A percentile compares a stretch with the other conserved stretches of the same genome.
phyloP scores from a whole-genome alignment of 2,113 vertebrate genomes.

The Electrona antarctica region DNA sequence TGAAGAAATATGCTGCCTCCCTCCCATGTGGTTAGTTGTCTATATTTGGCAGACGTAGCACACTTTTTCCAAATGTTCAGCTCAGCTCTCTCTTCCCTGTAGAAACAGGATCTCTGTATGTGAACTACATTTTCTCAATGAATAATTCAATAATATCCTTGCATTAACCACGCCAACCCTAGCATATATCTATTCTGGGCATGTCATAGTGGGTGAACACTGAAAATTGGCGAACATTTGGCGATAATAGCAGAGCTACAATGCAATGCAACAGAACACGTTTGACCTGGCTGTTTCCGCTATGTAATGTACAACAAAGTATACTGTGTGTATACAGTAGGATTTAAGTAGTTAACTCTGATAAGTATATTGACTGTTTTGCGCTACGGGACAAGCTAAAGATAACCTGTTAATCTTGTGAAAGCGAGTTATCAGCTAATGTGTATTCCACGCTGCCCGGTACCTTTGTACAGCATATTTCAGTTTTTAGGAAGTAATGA shows the following conservation, averaged over 20 bases:
- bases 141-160: conserved; percentile 19
- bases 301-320: too few species aligned
- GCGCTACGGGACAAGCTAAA: background rate
- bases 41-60: conserved; percentile 20
- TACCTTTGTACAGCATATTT: background rate
- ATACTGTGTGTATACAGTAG: too few species aligned
- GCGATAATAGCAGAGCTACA: too few species aligned
- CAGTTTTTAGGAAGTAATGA: conserved; percentile 1
- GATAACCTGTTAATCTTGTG: background rate
- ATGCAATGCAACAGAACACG: too few species aligned
- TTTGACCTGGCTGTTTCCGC: too few species aligned
- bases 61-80: background rate
- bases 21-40: conserved; percentile 29
- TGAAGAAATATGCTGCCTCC: conserved; percentile 28
- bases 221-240: too few species aligned
- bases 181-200: too few species aligned
- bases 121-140: background rate
- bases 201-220: too few species aligned
- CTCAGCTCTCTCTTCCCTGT: conserved; percentile 8
- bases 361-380: background rate
- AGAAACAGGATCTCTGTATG: background rate
- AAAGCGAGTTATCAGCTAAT: conserved; percentile 3
- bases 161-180: background rate
- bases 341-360: background rate
- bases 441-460: background rate